A percentile compares a stretch with the other conserved stretches of the same genome.
Evolutionary conservation across 2,888 invertebrate genomes (phyloP).

Genomic region (Leptinotarsa rubiginosa): DNA sequence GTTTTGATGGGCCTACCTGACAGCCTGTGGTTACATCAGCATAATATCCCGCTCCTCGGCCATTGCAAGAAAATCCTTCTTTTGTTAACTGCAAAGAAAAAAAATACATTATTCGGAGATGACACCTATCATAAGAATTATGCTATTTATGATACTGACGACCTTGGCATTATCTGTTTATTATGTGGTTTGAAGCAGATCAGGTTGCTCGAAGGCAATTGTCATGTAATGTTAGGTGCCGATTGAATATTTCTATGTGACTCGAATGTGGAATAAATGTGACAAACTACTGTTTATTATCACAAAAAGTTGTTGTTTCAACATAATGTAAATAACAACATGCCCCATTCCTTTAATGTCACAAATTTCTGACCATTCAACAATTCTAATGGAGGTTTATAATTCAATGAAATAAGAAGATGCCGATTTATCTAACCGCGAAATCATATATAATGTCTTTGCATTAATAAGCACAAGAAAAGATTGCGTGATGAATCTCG

Average conservation of each 20-base stretch:
- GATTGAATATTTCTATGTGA: too few species aligned
- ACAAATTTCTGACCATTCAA: too few species aligned
- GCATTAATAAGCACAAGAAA: not conserved
- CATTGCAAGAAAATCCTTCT: slow-evolving; percentile 75
- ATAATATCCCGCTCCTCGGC: slow-evolving; percentile 78
- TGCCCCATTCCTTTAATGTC: too few species aligned
- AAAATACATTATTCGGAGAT: not conserved
- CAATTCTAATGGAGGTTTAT: too few species aligned
- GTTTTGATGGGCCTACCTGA: slow-evolving; percentile 69
- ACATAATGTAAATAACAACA: too few species aligned
- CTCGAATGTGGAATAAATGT: too few species aligned
- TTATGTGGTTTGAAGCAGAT: too few species aligned
- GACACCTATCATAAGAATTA: not conserved
- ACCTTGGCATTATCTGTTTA: too few species aligned
- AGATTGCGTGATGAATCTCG: slow-evolving; percentile 25
- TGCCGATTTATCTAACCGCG: not conserved
- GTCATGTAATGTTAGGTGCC: too few species aligned
- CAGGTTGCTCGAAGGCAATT: too few species aligned
- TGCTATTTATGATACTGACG: not conserved
- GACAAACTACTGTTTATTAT: too few species aligned
- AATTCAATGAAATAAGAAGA: not conserved
- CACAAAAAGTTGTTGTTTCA: too few species aligned
- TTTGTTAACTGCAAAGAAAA: slow-evolving; percentile 61
- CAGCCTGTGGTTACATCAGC: slow-evolving; percentile 81
- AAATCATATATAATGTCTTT: not conserved